Conservation (phyloP, 2,797 vertebrate species). For the Megalops cyprinoides region DNA sequence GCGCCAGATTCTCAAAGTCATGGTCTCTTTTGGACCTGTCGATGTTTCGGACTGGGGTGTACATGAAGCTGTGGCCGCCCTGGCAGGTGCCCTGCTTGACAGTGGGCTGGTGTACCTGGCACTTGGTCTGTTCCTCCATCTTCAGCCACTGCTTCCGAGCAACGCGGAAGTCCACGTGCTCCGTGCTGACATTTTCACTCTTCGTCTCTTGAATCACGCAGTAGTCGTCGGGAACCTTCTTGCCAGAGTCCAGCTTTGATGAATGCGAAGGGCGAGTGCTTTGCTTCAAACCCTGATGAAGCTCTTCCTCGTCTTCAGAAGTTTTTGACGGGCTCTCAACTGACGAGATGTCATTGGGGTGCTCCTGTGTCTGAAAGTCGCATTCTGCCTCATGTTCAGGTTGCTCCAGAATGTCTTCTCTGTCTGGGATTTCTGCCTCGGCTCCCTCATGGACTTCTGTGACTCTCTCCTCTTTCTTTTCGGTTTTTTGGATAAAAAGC, state of each 20-base stretch:
- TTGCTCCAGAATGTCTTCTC: neutral
- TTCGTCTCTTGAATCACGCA: conserved; percentile 80
- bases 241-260: conserved; percentile 56
- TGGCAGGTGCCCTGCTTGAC: conserved; percentile 63
- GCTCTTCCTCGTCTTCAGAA: conserved; percentile 75
- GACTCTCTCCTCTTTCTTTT: neutral
- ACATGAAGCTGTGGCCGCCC: conserved; percentile 77
- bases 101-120: conserved; percentile 59
- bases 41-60: conserved; percentile 77
- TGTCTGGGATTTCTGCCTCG: conserved; percentile 9
- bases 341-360: conserved; percentile 66
- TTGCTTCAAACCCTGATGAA: conserved; percentile 56
- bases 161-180: conserved; percentile 78
- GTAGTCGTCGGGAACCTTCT: conserved; percentile 79
- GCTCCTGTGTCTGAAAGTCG: conserved; percentile 60
- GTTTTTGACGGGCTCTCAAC: conserved; percentile 73
- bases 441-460: neutral
- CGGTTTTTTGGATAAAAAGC: conserved; percentile 75
- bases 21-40: conserved; percentile 65
- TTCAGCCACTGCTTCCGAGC: conserved; percentile 79
- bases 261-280: conserved; percentile 46
- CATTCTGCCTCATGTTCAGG: conserved; percentile 43
- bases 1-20: conserved; percentile 66
- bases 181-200: conserved; percentile 78
- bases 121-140: conserved; percentile 78